Conservation (phyloP, 2,888 invertebrate species). For the Cryptophagus acutangulus region DNA sequence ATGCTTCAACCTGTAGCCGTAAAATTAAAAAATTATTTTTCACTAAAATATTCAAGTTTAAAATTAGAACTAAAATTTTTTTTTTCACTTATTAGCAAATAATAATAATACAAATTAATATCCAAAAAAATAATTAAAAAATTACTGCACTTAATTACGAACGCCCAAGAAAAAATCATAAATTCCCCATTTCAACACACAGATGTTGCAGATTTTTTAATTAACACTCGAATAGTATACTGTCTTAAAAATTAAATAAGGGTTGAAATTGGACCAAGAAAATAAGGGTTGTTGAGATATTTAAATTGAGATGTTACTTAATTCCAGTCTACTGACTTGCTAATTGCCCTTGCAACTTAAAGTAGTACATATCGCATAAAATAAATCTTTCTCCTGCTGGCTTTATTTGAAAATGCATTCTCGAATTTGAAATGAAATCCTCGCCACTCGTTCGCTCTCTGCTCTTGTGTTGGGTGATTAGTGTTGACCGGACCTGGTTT, state of each 20-base stretch:
- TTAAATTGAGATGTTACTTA: conserved; percentile 49
- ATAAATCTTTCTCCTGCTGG: conserved; percentile 42
- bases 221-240: conserved; percentile 37
- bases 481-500: conserved; percentile 28
- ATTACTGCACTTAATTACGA: not conserved
- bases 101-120: too few species aligned
- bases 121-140: not conserved
- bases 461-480: conserved; percentile 10
- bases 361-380: conserved; percentile 46
- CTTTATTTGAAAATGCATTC: too few species aligned
- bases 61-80: too few species aligned
- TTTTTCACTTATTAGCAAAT: too few species aligned
- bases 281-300: conserved; percentile 42
- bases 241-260: conserved; percentile 30
- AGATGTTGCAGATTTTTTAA: conserved; percentile 44
- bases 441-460: not conserved
- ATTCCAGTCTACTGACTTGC: conserved; percentile 48
- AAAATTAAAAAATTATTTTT: too few species aligned
- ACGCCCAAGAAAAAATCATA: too few species aligned
- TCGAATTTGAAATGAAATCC: too few species aligned
- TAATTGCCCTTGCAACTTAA: conserved; percentile 46
- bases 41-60: too few species aligned
- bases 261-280: too few species aligned
- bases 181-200: conserved; percentile 32
- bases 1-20: too few species aligned